Percentiles rank a stretch among this genome's conserved stretches.
These are phyloP conservation scores for Napeogenes sylphis DNA, from an alignment of 2,888 invertebrate genomes.

Conservation along the genomic window DNA sequence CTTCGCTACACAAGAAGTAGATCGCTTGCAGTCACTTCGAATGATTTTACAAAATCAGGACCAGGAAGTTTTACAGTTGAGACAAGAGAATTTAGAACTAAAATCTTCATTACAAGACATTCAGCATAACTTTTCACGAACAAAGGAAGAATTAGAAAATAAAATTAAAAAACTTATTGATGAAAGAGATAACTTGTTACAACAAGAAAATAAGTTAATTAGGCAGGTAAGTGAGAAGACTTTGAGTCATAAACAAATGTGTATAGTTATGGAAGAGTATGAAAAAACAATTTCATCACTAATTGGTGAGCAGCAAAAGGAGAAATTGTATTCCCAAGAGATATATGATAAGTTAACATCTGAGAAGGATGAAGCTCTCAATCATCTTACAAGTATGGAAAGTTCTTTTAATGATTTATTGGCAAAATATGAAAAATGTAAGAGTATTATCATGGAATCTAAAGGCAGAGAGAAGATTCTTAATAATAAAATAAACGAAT, in stretches of 20 bases:
- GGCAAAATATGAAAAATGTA: slow-evolving; percentile 81
- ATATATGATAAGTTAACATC: slow-evolving; percentile 65
- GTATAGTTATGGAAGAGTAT: slow-evolving; percentile 86
- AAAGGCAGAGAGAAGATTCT: slow-evolving; percentile 82
- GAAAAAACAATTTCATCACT: slow-evolving; percentile 87
- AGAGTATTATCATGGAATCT: slow-evolving; percentile 70
- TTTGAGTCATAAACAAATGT: slow-evolving; percentile 71
- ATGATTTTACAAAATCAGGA: slow-evolving; percentile 65
- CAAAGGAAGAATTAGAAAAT: slow-evolving; percentile 51
- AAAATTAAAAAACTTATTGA: slow-evolving; percentile 59
- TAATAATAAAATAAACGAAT: slow-evolving; percentile 81
- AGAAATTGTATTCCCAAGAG: slow-evolving; percentile 73
- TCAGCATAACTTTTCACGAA: slow-evolving; percentile 51
- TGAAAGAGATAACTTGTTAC: slow-evolving; percentile 51
- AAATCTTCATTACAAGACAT: slow-evolving; percentile 55
- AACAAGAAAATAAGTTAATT: slow-evolving; percentile 53
- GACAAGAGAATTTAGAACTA: slow-evolving; percentile 63
- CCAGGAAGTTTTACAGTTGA: slow-evolving; percentile 56
- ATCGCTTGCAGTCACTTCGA: slow-evolving; percentile 58
- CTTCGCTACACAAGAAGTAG: slow-evolving; percentile 47
- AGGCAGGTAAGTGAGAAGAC: slow-evolving; percentile 61
- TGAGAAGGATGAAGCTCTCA: slow-evolving; percentile 78
- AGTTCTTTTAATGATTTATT: slow-evolving; percentile 80
- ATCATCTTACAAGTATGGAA: slow-evolving; percentile 79
- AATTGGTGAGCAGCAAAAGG: slow-evolving; percentile 83